Evolutionary conservation across 2,113 vertebrate species (phyloP), one percentile per base, ranked within the genome.

Genomic region (Toxostoma redivivum): DNA sequence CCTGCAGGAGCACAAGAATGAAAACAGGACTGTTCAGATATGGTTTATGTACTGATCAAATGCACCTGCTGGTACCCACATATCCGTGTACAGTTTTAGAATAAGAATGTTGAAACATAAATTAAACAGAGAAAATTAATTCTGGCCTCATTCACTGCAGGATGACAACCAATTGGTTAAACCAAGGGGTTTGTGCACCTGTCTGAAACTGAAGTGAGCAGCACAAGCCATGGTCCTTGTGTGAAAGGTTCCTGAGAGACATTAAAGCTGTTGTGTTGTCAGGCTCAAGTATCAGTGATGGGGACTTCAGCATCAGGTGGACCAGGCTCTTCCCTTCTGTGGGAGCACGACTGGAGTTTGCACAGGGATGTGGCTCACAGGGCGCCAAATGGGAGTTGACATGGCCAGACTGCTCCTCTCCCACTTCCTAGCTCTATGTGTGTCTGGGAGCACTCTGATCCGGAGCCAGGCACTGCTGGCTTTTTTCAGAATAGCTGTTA

Each of bases 261-360:
- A 2, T 51, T 64, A 48, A 64, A 81, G 40, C 31, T 5, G 0
- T 18, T 0, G 3, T 2, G 4, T 56, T 72, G 35, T 57, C 7
- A 11, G 1, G 1, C 27, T 79, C 4, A 2, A 15, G 38, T 47
- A 40, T 18, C 1, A 0, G 24, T 1, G 1, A 6, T 24, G 67
- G 30, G 31, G 14, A 64, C 21, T 22, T 48, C 0, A 4, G 60
- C 21, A 17, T 4, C 4, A 2, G 25, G 17, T 23, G 44, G 31
- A 8, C 5, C 79, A 16, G n/a, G 54, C 28, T 70, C 17, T 72
- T 40, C n/a, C 24, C 14, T 57, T 48, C 24, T 3, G 1, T 11
- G 47, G 28, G 35, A 74, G 8, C 21, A 13, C 0, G 0, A 5
- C 67, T 2, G 4, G 35, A 20, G 27, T 0, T 28, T 48, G 65